Evolutionary conservation across 1,140 invertebrate species (phyloP).

Genomic region (Bombus vancouverensis): DNA sequence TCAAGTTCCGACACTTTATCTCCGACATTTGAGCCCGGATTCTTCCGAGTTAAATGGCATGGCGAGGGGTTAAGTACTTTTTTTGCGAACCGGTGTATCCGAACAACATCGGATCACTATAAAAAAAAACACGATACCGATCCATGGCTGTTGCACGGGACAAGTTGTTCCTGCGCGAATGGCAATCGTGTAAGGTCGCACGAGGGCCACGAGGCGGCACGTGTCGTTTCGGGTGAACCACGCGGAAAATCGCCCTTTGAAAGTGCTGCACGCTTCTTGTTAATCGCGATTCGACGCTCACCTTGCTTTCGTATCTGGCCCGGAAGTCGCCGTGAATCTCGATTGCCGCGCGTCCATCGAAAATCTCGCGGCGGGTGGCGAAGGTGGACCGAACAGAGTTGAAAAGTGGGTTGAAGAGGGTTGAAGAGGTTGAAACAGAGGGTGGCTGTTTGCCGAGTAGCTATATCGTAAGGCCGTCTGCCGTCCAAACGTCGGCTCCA

Average conservation of each 20-base stretch:
- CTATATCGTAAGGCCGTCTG: conserved; percentile 59
- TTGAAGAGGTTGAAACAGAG: background rate
- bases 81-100: no score
- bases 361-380: conserved; percentile 46
- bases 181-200: conserved; percentile 60
- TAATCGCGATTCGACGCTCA: conserved; percentile 72
- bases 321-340: conserved; percentile 60
- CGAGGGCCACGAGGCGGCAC: conserved; percentile 57
- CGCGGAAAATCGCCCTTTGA: conserved; percentile 75
- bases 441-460: conserved; percentile 57
- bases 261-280: conserved; percentile 52
- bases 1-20: no score
- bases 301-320: conserved; percentile 54
- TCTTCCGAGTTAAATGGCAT: no score
- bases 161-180: conserved; percentile 44
- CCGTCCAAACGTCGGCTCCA: conserved; percentile 45
- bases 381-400: background rate
- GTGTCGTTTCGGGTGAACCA: conserved; percentile 64
- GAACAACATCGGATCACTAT: no score
- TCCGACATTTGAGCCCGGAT: no score
- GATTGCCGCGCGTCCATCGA: conserved; percentile 47
- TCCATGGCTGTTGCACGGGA: conserved; percentile 9
- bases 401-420: background rate
- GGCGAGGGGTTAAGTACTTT: no score
- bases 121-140: background rate